These are phyloP conservation scores for Meghimatium bilineatum DNA, from an alignment of 2,888 invertebrate species.

Conservation along the genomic window DNA sequence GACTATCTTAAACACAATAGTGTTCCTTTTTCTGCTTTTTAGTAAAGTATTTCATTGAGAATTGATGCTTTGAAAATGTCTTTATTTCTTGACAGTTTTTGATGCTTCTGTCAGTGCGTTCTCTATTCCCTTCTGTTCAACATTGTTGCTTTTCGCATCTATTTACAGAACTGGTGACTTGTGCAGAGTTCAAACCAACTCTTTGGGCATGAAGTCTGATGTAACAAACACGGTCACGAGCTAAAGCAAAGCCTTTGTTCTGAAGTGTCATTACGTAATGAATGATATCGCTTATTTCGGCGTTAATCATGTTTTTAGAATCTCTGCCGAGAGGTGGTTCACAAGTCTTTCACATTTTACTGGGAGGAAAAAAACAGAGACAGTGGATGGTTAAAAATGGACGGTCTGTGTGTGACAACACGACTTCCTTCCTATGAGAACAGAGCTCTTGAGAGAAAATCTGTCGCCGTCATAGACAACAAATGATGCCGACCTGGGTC, in stretches of 20 bases:
- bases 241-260: background rate
- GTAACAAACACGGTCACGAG: background rate
- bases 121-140: background rate
- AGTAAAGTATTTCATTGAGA: background rate
- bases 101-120: background rate
- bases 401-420: background rate
- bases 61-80: background rate
- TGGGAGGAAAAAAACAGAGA: background rate
- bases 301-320: constrained; percentile 13
- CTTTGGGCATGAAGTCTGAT: no score
- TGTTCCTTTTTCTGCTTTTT: no score
- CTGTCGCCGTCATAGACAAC: constrained; percentile 16
- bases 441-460: background rate
- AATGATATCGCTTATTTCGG: background rate
- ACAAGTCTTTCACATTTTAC: no score
- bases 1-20: no score
- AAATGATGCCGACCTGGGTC: constrained; percentile 2
- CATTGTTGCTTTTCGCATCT: constrained; percentile 18
- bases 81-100: background rate
- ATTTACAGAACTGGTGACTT: constrained; percentile 14
- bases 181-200: background rate
- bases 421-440: background rate
- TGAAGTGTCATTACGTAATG: background rate
- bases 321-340: background rate
- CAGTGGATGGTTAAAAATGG: background rate